Base-by-base conservation (phyloP, 2,888 invertebrate species). In the Cataglyphis cursor region DNA sequence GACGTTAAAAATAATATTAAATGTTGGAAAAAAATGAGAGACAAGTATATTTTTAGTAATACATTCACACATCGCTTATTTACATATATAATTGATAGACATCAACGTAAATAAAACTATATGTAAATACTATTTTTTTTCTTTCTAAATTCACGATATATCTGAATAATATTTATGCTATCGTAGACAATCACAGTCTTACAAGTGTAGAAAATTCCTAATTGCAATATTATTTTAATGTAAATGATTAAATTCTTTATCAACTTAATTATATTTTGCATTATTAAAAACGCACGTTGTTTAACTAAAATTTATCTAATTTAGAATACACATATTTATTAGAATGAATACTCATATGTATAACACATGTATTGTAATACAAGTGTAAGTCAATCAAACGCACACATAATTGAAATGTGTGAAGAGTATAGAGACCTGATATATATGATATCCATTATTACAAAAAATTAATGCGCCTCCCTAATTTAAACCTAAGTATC, bases 61-160 rank as follows among this genome's bases (percentile, higher is more conserved):
- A 89, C 89, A 89, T 89, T 89, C 87, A 89, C 88, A 85, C 88
- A 85, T 83, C 76, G 65, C 81, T 89, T 89, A 89, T 89, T 83
- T 89, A 89, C 88, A 89, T 81, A 85, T 82, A 85, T 80, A 87
- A 82, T 85, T 51, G 84, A 81, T 87, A 86, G 81, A 84, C 86
- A 86, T 68, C 78, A 84, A 81, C 87, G 76, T 87, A 89, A 87
- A 88, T 85, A 87, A 88, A 88, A 76, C 80, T 75, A 81, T 85
- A 68, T 51, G 54, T 75, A 87, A 80, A 70, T 80, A 84, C 54
- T 85, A 76, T 82, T 85, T 66, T 82, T 85, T 66, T 41, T 88
- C 82, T 81, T 78, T 61, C 84, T 78, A 87, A 80, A 76, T 86
- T 80, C 68, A 87, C 64, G 81, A 82, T 86, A 87, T 83, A 84